Percentiles rank a stretch among this genome's conserved stretches.
Evolutionary conservation across 1,140 invertebrate genomes (phyloP).

Genomic region (Pararge aegeria): DNA sequence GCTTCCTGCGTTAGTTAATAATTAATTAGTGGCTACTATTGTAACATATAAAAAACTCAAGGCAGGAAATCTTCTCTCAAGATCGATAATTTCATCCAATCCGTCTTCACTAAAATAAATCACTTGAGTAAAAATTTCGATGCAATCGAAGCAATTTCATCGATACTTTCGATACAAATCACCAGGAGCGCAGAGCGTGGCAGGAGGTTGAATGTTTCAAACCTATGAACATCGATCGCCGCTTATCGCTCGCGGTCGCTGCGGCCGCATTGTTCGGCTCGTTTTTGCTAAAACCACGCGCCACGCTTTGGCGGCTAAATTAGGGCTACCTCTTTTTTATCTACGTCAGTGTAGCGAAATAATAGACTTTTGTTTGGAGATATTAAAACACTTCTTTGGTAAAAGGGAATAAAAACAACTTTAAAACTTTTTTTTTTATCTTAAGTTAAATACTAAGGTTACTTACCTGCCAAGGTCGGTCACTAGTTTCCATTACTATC

Average conservation of each 20-base stretch:
- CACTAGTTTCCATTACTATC: too few species aligned
- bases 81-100: too few species aligned
- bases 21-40: too few species aligned
- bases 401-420: too few species aligned
- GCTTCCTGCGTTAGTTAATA: too few species aligned
- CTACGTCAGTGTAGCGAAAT: neutral
- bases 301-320: slow-evolving; percentile 25
- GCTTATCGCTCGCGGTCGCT: slow-evolving; percentile 52
- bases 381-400: too few species aligned
- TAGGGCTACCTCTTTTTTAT: neutral
- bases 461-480: too few species aligned
- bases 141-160: slow-evolving; percentile 49
- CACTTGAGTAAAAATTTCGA: slow-evolving; percentile 6
- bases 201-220: slow-evolving; percentile 39
- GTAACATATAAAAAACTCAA: too few species aligned
- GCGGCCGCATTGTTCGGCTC: slow-evolving; percentile 46
- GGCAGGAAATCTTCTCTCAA: too few species aligned
- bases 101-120: neutral
- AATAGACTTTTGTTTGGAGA: neutral
- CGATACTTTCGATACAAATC: slow-evolving; percentile 59
- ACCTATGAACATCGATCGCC: slow-evolving; percentile 46
- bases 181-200: slow-evolving; percentile 49
- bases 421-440: too few species aligned
- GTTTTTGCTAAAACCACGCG: slow-evolving; percentile 49
- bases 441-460: too few species aligned